These are phyloP conservation scores for Glareola pratincola DNA, from an alignment of 2,113 vertebrate species.

Conservation along the genomic window DNA sequence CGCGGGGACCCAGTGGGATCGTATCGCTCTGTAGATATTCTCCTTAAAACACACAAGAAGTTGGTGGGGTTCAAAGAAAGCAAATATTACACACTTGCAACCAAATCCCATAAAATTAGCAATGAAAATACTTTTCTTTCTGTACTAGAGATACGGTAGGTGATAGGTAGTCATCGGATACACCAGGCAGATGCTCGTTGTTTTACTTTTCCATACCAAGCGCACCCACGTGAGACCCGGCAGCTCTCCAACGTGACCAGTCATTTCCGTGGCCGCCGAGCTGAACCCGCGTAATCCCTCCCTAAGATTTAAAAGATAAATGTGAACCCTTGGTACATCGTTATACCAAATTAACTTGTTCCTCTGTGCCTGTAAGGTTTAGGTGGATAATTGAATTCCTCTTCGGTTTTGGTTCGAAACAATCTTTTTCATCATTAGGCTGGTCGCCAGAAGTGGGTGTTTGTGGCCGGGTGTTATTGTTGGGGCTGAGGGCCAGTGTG, in stretches of 20 bases:
- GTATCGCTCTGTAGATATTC: not conserved
- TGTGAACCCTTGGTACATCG: not conserved
- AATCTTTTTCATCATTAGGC: slow-evolving; percentile 49
- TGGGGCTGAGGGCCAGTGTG: slow-evolving; percentile 10
- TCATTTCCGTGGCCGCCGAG: not conserved
- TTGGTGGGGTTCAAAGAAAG: not conserved
- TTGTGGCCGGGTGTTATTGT: slow-evolving; percentile 37
- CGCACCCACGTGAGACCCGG: not conserved
- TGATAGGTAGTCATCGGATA: not conserved
- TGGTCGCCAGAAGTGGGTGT: slow-evolving; percentile 48
- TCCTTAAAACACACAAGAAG: not conserved
- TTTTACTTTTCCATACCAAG: slow-evolving; percentile 1
- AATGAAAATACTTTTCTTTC: not conserved
- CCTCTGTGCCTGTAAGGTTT: not conserved
- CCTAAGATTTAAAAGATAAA: slow-evolving; percentile 25
- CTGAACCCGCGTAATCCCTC: not conserved
- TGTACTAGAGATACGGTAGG: not conserved
- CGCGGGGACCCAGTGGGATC: not conserved
- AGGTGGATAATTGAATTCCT: slow-evolving; percentile 39
- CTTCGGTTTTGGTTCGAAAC: not conserved
- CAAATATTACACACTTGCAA: not conserved
- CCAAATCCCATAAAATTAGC: not conserved
- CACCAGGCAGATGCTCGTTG: not conserved
- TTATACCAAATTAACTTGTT: slow-evolving; percentile 11
- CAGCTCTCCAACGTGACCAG: not conserved